These are phyloP conservation scores for Corythoichthys haematopterus DNA, from an alignment of 2,113 vertebrate genomes.

Conservation along the genomic window DNA sequence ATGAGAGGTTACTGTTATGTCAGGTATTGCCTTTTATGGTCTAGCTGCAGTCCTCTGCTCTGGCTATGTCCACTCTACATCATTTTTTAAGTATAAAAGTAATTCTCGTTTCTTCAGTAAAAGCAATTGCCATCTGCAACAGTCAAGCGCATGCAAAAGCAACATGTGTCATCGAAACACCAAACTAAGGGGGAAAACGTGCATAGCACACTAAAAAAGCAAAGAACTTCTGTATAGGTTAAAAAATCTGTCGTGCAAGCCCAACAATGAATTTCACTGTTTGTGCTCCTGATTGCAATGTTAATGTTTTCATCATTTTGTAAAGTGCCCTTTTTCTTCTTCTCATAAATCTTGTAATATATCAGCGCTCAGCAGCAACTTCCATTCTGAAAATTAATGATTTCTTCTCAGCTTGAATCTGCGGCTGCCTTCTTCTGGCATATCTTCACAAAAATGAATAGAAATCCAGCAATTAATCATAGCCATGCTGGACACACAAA, in stretches of 20 bases:
- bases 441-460: not conserved
- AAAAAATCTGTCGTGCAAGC: not conserved
- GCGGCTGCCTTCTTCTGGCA: conserved; percentile 5
- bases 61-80: not conserved
- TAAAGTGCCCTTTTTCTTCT: not conserved
- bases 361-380: not conserved
- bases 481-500: not conserved
- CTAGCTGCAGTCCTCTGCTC: not conserved
- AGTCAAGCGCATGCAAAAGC: not conserved
- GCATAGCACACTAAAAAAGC: not conserved
- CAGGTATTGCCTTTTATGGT: not conserved
- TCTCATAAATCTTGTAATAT: not conserved
- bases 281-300: not conserved
- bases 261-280: not conserved
- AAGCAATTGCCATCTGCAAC: not conserved
- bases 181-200: not conserved
- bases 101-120: not conserved
- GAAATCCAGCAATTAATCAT: not conserved
- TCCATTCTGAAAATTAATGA: not conserved
- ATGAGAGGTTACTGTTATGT: not conserved
- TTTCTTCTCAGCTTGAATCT: not conserved
- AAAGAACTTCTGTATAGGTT: not conserved
- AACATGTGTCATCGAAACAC: not conserved
- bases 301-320: not conserved
- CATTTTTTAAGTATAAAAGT: not conserved